These are phyloP conservation scores for Pungitius pungitius DNA, from an alignment of 2,113 vertebrate genomes.

Conservation along the genomic window DNA sequence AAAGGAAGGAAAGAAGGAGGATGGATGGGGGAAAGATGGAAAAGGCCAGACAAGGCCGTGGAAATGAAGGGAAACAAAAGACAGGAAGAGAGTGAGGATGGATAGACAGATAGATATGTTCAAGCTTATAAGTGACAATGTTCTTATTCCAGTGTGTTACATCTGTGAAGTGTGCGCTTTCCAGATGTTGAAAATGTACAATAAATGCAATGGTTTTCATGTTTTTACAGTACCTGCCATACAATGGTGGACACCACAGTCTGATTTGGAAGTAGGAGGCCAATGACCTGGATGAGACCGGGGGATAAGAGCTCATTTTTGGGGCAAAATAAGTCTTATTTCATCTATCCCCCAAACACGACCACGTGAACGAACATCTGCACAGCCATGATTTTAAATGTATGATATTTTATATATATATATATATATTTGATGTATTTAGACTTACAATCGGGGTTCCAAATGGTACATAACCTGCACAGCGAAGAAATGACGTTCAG, in stretches of 20 bases:
- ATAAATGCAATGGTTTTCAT: conserved; percentile 49
- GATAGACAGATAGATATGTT: background rate
- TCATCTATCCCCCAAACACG: conserved; percentile 47
- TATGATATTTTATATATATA: conserved; percentile 44
- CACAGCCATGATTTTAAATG: conserved; percentile 33
- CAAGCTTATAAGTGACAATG: background rate
- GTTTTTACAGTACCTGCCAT: conserved; percentile 89
- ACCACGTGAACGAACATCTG: conserved; percentile 43
- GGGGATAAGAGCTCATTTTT: conserved; percentile 70
- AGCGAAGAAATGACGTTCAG: conserved; percentile 56
- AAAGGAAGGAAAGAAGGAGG: background rate
- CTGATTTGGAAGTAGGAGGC: conserved; percentile 97
- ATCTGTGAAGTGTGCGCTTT: conserved; percentile 6
- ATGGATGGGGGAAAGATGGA: background rate
- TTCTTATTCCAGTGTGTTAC: background rate
- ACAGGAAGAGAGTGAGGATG: background rate
- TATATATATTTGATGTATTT: too few species aligned
- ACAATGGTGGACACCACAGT: conserved; percentile 95
- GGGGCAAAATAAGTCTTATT: conserved; percentile 66
- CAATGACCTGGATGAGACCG: conserved; percentile 88
- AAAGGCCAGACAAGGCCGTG: background rate
- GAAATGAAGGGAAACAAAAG: background rate
- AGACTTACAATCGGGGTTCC: conserved; percentile 98
- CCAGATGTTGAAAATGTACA: conserved; percentile 36
- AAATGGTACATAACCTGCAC: conserved; percentile 95